phyloP scores from a whole-genome alignment of 2,113 vertebrate genomes.

The Chascanopsetta lugubris region DNA sequence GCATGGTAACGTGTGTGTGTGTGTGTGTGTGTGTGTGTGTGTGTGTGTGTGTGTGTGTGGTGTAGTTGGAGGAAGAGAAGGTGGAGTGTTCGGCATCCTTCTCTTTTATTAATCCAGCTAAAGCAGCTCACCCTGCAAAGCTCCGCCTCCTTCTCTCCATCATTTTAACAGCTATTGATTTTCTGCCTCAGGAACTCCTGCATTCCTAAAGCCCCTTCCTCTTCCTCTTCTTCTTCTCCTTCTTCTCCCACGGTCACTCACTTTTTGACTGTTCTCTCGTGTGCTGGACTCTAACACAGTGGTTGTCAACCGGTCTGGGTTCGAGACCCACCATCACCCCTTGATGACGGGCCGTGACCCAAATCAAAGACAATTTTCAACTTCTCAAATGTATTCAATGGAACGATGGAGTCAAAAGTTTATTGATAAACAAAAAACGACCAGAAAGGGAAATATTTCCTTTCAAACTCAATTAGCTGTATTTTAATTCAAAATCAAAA shows the following conservation, averaged over 20 bases:
- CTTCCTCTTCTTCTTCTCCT: too few relatives aligned
- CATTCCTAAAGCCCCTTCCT: constrained; percentile 60
- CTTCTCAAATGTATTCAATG: too few relatives aligned
- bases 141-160: constrained; percentile 68
- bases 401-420: too few relatives aligned
- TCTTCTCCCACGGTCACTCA: too few relatives aligned
- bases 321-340: too few relatives aligned
- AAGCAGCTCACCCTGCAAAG: constrained; percentile 68
- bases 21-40: constrained; percentile 22
- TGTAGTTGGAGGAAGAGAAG: constrained; percentile 7
- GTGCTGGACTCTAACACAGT: constrained; percentile 25
- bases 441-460: too few relatives aligned
- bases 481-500: too few relatives aligned
- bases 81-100: constrained; percentile 56
- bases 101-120: constrained; percentile 71
- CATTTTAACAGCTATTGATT: constrained; percentile 81
- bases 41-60: constrained; percentile 17
- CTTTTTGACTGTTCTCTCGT: constrained; percentile 40
- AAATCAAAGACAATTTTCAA: too few relatives aligned
- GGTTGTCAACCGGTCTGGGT: too few relatives aligned
- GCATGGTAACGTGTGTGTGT: constrained; percentile 50
- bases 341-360: too few relatives aligned
- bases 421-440: too few relatives aligned
- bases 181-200: constrained; percentile 59
- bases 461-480: too few relatives aligned